Percentiles rank a stretch among this genome's conserved stretches.
Evolutionary conservation across 2,113 vertebrate species (phyloP).

Genomic region (Syrrhaptes paradoxus): DNA sequence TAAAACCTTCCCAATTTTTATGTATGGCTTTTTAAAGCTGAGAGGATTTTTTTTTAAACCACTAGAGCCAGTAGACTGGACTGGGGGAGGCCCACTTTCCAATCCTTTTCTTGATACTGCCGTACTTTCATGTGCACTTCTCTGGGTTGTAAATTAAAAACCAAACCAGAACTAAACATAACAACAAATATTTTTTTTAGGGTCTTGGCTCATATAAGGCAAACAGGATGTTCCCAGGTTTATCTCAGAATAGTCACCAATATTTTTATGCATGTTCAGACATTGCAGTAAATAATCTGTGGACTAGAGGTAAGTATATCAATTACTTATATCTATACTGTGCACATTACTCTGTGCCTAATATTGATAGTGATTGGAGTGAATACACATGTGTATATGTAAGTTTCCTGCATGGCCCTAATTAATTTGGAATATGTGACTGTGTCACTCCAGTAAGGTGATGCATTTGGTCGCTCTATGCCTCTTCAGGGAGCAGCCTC

Average conservation of each 20-base stretch:
- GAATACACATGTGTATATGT: neutral
- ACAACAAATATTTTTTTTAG: neutral
- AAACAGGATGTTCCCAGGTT: neutral
- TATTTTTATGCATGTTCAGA: neutral
- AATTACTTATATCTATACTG: neutral
- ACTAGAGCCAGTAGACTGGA: neutral
- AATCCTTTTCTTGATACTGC: neutral
- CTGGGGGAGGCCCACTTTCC: neutral
- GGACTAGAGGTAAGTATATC: neutral
- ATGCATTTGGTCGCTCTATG: neutral
- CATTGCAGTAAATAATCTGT: neutral
- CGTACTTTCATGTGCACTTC: neutral
- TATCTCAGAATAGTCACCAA: neutral
- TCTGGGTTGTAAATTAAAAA: neutral
- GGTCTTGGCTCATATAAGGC: neutral
- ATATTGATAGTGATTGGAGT: neutral
- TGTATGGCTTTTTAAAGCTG: neutral
- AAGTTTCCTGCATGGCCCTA: neutral
- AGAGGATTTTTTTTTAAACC: neutral
- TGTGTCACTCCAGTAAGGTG: neutral
- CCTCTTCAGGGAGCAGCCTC: conserved; percentile 7
- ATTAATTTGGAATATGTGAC: neutral
- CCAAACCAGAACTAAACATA: neutral
- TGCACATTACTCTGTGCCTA: neutral
- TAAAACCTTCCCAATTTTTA: neutral